Percentiles rank a stretch among this genome's conserved stretches.
phyloP scores from a whole-genome alignment of 1,140 invertebrate species.

The Trinorchestia longiramus region DNA sequence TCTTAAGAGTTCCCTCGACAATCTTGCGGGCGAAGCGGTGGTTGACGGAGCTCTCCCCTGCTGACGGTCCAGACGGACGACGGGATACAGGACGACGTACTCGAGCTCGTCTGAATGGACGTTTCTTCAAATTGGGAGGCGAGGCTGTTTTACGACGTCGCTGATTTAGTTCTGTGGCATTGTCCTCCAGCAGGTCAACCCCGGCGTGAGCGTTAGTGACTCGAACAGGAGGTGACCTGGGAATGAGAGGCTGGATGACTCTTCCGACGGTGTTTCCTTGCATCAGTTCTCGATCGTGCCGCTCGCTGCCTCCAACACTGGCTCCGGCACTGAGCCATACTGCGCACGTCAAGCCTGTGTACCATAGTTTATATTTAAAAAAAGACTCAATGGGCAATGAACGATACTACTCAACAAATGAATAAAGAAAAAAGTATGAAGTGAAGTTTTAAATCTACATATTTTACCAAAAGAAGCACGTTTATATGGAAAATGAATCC shows the following conservation, averaged over 20 bases:
- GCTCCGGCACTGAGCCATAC: background rate
- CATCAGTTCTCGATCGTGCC: background rate
- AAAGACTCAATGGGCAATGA: background rate
- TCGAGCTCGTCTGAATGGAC: background rate
- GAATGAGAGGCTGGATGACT: background rate
- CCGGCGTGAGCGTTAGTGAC: slow-evolving; percentile 18
- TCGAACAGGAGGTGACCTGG: background rate
- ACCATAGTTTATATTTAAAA: background rate
- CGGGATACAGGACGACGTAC: background rate
- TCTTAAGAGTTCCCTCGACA: slow-evolving; percentile 29
- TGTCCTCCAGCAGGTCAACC: background rate
- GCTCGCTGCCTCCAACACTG: background rate
- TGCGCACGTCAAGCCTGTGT: background rate
- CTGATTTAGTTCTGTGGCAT: background rate
- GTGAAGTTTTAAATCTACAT: background rate
- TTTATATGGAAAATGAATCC: background rate
- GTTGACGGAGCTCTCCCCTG: background rate
- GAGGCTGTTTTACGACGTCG: background rate
- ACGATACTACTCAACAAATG: background rate
- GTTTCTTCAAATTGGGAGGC: background rate
- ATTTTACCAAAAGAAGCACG: background rate
- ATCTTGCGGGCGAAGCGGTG: slow-evolving; percentile 44
- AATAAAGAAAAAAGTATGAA: background rate
- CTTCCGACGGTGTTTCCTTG: background rate
- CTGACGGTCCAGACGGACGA: background rate